phyloP scores from a whole-genome alignment of 2,888 invertebrate genomes.

The Pseudococcus longispinus region DNA sequence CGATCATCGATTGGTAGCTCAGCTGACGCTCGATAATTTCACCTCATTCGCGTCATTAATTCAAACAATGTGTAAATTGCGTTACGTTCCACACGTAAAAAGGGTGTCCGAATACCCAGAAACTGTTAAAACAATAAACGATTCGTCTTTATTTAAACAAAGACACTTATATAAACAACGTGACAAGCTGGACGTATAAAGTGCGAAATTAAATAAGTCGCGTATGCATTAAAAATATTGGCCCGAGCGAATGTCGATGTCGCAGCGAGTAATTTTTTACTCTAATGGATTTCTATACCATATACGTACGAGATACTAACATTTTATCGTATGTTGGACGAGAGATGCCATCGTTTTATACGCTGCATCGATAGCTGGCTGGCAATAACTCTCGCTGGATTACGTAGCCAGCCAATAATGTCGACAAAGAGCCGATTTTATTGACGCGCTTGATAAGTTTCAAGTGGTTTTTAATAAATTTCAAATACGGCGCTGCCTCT shows the following conservation, averaged over 20 bases:
- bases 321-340: neutral
- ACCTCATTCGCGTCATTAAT: slow-evolving; percentile 34
- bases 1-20: no score
- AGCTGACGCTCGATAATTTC: no score
- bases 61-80: neutral
- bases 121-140: neutral
- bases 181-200: neutral
- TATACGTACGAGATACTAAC: no score
- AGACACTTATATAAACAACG: slow-evolving; percentile 11
- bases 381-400: neutral
- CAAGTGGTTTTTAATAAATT: neutral
- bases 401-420: neutral
- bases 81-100: neutral
- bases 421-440: neutral
- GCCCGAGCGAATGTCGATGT: neutral
- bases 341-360: neutral
- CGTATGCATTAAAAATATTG: slow-evolving; percentile 6
- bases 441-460: neutral
- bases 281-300: neutral
- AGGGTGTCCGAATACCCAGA: no score
- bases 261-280: neutral
- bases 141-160: slow-evolving; percentile 30
- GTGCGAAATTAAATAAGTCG: neutral
- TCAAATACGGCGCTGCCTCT: neutral
- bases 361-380: neutral